Evolutionary conservation across 2,797 vertebrate genomes (phyloP).

Genomic region (Phrynocephalus forsythii): DNA sequence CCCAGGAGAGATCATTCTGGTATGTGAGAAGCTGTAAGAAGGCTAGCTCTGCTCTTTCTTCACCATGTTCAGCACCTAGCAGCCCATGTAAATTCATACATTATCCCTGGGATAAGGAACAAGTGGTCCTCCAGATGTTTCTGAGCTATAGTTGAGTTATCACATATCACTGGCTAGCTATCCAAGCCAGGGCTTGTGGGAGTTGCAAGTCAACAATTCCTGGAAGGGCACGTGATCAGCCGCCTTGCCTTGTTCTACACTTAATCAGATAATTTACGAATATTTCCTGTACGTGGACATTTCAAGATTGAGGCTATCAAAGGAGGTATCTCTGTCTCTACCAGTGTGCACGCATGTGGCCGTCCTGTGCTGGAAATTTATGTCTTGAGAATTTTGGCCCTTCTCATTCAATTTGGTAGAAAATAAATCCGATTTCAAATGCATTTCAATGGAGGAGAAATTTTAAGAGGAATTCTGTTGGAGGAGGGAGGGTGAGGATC

Average conservation of each 20-base stretch:
- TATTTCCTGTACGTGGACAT: neutral
- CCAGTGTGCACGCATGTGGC: too few species aligned
- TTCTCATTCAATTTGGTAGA: too few species aligned
- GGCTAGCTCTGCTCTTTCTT: neutral
- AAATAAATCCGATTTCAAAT: too few species aligned
- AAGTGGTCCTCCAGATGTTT: neutral
- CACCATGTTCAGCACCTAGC: neutral
- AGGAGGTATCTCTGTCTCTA: too few species aligned
- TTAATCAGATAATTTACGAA: neutral
- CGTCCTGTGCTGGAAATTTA: too few species aligned
- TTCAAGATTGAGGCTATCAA: too few species aligned
- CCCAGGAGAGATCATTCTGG: slow-evolving; percentile 86
- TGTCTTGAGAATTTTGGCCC: too few species aligned
- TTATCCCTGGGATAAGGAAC: too few species aligned
- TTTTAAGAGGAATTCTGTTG: too few species aligned
- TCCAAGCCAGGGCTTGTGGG: neutral
- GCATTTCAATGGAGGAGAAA: too few species aligned
- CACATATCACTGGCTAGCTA: neutral
- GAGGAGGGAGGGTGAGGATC: too few species aligned
- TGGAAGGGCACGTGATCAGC: neutral
- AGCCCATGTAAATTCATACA: neutral
- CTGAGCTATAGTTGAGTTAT: neutral
- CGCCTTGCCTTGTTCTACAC: neutral
- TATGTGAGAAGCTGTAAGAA: slow-evolving; percentile 25
- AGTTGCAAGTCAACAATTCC: neutral